Conservation (phyloP, 2,888 invertebrate species). For the Ichneumoninae sp. region DNA sequence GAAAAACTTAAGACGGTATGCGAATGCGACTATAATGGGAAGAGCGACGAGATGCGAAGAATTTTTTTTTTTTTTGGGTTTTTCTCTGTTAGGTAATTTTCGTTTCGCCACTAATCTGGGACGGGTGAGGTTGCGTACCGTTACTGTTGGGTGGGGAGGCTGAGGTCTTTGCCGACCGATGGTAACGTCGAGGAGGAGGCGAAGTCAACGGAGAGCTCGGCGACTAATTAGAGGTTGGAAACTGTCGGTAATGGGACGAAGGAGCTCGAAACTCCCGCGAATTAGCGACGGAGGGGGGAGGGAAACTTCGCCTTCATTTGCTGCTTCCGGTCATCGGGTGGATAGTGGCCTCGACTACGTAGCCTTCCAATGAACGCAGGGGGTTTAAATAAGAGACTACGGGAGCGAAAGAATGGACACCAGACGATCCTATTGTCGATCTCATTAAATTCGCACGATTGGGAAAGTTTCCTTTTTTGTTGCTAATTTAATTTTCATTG, state of each 20-base stretch:
- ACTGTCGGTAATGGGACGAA: slow-evolving; percentile 70
- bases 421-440: slow-evolving; percentile 42
- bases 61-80: not conserved
- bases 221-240: slow-evolving; percentile 71
- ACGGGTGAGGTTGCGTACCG: slow-evolving; percentile 19
- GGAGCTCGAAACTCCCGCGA: slow-evolving; percentile 62
- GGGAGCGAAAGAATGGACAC: not conserved
- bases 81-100: not conserved
- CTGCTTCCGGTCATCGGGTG: slow-evolving; percentile 50
- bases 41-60: not conserved
- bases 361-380: not conserved
- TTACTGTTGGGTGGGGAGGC: slow-evolving; percentile 27
- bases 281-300: slow-evolving; percentile 64
- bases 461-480: slow-evolving; percentile 38
- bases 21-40: not conserved
- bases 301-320: slow-evolving; percentile 70
- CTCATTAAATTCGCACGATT: slow-evolving; percentile 39
- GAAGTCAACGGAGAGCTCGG: slow-evolving; percentile 35
- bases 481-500: slow-evolving; percentile 47
- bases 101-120: slow-evolving; percentile 13
- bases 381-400: slow-evolving; percentile 51
- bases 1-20: slow-evolving; percentile 13
- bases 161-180: slow-evolving; percentile 53
- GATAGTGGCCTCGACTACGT: slow-evolving; percentile 27
- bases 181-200: slow-evolving; percentile 45